Evolutionary conservation across 2,797 vertebrate genomes (phyloP), one percentile per base, ranked within the genome.

Genomic region (Miopithecus talapoin): DNA sequence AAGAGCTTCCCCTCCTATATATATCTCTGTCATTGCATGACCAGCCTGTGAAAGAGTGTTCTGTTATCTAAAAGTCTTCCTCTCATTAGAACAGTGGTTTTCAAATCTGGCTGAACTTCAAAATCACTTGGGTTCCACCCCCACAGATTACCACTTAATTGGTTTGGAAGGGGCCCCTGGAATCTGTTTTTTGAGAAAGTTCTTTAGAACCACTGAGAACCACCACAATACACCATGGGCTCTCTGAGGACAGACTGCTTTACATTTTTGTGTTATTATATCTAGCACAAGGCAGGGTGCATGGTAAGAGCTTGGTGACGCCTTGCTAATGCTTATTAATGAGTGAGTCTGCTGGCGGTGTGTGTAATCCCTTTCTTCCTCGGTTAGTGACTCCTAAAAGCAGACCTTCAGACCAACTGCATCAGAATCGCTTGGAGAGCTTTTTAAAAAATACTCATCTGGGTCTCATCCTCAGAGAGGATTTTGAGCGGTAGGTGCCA

Each of bases 91-190:
- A 76, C 55, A 88, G n/a, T 75, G 72, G 39, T 57, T 95, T 72
- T 87, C 76, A 92, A 46, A 92, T 90, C 16, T 90, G 53, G 59
- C 46, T 87, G 70, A 68, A 96, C 61, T 53, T 92, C 43, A 86
- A 83, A 96, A 92, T 94, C 48, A 10, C 39, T 72, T 85, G 36
- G 30, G 11, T 14, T 81, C 33, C 5, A 41, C 50, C 61, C 43
- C 59, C n/a, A 36, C n/a, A 88, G 61, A 91, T 78, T 74, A 68
- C 43, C n/a, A 87, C 16, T 85, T 87, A 85, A 78, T 72, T 94
- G 14, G 26, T 48, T 83, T 91, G 14, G 74, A 57, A 83, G 26
- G 30, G 41, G 21, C 28, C 33, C n/a, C n/a, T 39, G 24, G 48
- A 1, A 41, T 50, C 48, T 59, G 22, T 26, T 89, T 83, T 43